Evolutionary conservation across 1,140 invertebrate genomes (phyloP), one percentile per base, ranked within the genome.

Genomic region (Diorhabda sublineata): DNA sequence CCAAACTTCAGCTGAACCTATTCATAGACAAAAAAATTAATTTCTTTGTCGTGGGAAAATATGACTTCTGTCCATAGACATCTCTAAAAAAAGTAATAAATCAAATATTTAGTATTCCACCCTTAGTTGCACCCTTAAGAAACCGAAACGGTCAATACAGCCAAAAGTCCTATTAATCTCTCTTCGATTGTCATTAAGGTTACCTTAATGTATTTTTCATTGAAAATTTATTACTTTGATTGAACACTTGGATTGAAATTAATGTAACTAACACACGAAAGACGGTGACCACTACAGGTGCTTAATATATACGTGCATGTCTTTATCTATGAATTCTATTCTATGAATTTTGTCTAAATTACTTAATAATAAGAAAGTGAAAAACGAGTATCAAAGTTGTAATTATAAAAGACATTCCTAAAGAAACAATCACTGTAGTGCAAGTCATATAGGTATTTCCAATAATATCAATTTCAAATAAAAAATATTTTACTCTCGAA

Each of bases 211-310:
- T 52, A 52, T 52, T 52, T 52, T 52, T 52, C n/a, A 52, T 52
- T 52, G 47, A 52, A 52, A 52, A 52, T 52, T 52, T 52, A 52
- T 52, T 52, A 52, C 47, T 52, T 52, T 52, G 47, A 52, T 52
- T 52, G 47, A 52, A 52, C 47, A 4, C 6, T 52, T n/a, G 47
- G n/a, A 52, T 52, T 52, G 47, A 52, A 52, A 52, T 52, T 52
- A 52, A 52, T 52, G 47, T 8, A 52, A 52, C 6, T 4, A 52
- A 52, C 47, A 52, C 47, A 52, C 47, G 47, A 52, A 52, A 52
- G 6, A 52, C n/a, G 47, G n/a, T 52, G 47, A 52, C 47, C 47
- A 52, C 47, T 3, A 8, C 47, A 52, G 47, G 47, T 52, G 47
- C 47, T 52, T 52, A 52, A 52, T 3, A n/a, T 8, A 52, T 8